Evolutionary conservation across 1,140 invertebrate genomes (phyloP).

Genomic region (Campoletis sonorensis): DNA sequence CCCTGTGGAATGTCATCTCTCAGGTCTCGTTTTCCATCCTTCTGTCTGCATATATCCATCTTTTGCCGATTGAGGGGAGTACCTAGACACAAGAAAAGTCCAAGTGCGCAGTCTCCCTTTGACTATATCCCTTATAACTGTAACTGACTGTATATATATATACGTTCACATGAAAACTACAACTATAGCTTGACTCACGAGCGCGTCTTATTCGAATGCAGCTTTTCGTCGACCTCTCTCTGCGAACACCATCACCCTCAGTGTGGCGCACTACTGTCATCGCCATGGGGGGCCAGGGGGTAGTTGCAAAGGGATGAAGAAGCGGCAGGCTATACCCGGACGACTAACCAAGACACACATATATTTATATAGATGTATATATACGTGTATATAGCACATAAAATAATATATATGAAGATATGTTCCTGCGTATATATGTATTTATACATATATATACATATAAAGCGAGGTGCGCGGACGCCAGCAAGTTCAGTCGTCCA

Average conservation of each 20-base stretch:
- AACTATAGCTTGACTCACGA: background rate
- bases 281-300: slow-evolving; percentile 41
- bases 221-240: slow-evolving; percentile 15
- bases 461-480: slow-evolving; percentile 65
- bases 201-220: slow-evolving; percentile 40
- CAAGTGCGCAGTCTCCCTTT: slow-evolving; percentile 33
- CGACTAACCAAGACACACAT: slow-evolving; percentile 40
- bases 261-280: slow-evolving; percentile 44
- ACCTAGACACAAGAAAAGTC: slow-evolving; percentile 32
- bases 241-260: background rate
- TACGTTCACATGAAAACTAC: background rate
- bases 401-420: background rate
- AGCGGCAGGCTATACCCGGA: slow-evolving; percentile 63
- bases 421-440: slow-evolving; percentile 56
- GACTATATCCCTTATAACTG: slow-evolving; percentile 20
- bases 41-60: slow-evolving; percentile 9
- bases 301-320: slow-evolving; percentile 65
- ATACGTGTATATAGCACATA: no score
- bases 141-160: slow-evolving; percentile 22
- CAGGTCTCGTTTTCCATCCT: slow-evolving; percentile 17
- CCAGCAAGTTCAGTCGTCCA: slow-evolving; percentile 66
- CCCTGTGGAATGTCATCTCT: slow-evolving; percentile 36
- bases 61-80: slow-evolving; percentile 25
- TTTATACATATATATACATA: slow-evolving; percentile 59
- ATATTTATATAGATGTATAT: no score